Evolutionary conservation across 1,140 invertebrate genomes (phyloP).

Genomic region (Sycobia sp.): DNA sequence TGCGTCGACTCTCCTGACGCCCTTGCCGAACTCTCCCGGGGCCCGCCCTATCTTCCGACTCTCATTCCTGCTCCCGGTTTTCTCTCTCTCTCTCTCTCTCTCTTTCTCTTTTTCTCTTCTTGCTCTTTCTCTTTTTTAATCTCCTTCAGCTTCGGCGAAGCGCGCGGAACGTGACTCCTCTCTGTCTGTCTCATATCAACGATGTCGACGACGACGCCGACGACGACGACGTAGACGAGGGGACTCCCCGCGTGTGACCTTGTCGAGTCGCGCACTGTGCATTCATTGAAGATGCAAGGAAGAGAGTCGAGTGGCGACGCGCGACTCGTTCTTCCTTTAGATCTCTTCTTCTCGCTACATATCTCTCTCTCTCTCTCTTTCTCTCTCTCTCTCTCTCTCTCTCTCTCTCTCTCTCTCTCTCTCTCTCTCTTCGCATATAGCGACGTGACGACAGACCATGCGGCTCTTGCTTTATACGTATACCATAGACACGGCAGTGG

Average conservation of each 20-base stretch:
- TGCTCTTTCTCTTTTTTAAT: constrained; percentile 25
- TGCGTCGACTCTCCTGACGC: constrained; percentile 12
- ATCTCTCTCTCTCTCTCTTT: too few relatives aligned
- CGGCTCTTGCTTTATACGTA: too few relatives aligned
- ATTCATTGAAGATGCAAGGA: constrained; percentile 15
- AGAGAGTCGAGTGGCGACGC: too few relatives aligned
- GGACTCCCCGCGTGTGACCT: constrained; percentile 19
- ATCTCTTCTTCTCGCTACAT: too few relatives aligned
- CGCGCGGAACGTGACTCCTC: constrained; percentile 16
- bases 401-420: too few relatives aligned
- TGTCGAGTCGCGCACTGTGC: neutral
- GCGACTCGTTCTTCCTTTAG: too few relatives aligned
- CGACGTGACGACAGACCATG: too few relatives aligned
- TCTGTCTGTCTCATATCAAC: constrained; percentile 1
- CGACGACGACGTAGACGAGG: neutral
- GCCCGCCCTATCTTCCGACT: constrained; percentile 19
- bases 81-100: neutral
- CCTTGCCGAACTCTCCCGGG: neutral
- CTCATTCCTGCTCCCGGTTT: neutral
- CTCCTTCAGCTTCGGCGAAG: constrained; percentile 4
- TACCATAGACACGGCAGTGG: too few relatives aligned
- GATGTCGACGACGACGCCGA: too few relatives aligned
- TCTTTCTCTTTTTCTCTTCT: neutral
- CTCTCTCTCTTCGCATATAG: too few relatives aligned
- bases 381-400: too few relatives aligned